phyloP scores from a whole-genome alignment of 2,797 vertebrate species.

The Diceros bicornis region DNA sequence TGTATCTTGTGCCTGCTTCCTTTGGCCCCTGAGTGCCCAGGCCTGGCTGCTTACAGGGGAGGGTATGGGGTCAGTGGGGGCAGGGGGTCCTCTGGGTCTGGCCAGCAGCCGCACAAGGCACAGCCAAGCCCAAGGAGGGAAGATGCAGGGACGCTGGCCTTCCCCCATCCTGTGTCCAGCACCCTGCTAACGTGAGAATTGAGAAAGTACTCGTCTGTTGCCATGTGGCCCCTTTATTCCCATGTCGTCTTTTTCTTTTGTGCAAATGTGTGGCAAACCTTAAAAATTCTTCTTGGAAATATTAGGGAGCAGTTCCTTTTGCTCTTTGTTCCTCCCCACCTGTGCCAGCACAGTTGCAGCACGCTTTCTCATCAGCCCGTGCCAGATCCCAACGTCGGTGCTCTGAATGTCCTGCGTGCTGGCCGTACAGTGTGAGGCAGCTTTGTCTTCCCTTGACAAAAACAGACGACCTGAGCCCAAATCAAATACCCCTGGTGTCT shows the following conservation, averaged over 20 bases:
- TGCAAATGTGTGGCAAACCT: fast-evolving
- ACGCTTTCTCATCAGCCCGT: fast-evolving
- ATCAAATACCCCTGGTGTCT: fast-evolving
- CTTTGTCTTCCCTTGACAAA: background rate
- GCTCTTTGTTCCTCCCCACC: background rate
- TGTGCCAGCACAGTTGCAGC: fast-evolving
- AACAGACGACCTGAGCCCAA: background rate
- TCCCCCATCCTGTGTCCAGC: fast-evolving
- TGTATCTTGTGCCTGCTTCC: background rate
- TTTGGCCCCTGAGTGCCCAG: background rate
- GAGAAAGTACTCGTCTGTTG: fast-evolving
- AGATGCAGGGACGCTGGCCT: fast-evolving
- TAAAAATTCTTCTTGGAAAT: background rate
- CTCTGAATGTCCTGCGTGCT: fast-evolving
- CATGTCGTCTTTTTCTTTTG: fast-evolving
- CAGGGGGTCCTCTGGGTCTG: conserved; percentile 70
- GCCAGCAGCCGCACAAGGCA: conserved; percentile 64
- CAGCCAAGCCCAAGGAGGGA: background rate
- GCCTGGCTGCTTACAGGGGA: background rate
- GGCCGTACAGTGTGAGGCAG: fast-evolving
- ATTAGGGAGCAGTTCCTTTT: fast-evolving
- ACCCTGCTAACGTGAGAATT: background rate
- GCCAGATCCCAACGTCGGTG: fast-evolving
- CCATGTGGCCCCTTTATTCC: fast-evolving
- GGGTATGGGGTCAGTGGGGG: background rate